phyloP scores from a whole-genome alignment of 2,797 vertebrate species.

The Peromyscus nudipes region DNA sequence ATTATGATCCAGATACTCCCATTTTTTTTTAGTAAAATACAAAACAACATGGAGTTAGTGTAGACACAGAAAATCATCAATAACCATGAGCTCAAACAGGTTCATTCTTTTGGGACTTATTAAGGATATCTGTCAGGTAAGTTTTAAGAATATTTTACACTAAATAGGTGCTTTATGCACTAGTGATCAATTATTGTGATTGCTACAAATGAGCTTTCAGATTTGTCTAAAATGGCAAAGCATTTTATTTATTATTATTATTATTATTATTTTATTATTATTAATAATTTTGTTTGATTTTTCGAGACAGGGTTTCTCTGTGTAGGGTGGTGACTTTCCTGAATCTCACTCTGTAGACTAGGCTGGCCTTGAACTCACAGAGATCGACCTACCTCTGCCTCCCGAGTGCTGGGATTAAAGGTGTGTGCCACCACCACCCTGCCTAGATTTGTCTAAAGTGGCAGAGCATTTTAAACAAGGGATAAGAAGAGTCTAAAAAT shows the following conservation, averaged over 20 bases:
- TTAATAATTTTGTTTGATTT: too few species aligned
- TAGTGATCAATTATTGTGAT: slow-evolving; percentile 11
- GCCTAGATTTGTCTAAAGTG: slow-evolving; percentile 18
- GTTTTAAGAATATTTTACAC: background rate
- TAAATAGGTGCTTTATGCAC: background rate
- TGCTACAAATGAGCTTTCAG: slow-evolving; percentile 27
- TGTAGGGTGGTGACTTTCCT: too few species aligned
- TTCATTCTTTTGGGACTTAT: slow-evolving; percentile 24
- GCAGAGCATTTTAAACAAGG: slow-evolving; percentile 12
- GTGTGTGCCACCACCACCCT: too few species aligned
- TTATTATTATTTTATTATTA: too few species aligned
- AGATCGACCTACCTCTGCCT: too few species aligned
- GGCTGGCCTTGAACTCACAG: too few species aligned
- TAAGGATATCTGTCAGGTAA: background rate
- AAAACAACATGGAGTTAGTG: slow-evolving; percentile 19
- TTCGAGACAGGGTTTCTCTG: too few species aligned
- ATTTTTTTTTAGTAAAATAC: slow-evolving; percentile 50
- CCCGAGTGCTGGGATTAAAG: too few species aligned
- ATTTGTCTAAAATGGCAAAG: slow-evolving; percentile 25
- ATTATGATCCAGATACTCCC: slow-evolving; percentile 14
- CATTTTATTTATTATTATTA: background rate
- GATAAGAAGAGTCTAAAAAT: background rate
- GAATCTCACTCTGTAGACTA: too few species aligned
- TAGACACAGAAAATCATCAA: slow-evolving; percentile 40
- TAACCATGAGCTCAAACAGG: background rate